Evolutionary conservation across 2,888 invertebrate genomes (phyloP).

Genomic region (Trisateles emortualis): DNA sequence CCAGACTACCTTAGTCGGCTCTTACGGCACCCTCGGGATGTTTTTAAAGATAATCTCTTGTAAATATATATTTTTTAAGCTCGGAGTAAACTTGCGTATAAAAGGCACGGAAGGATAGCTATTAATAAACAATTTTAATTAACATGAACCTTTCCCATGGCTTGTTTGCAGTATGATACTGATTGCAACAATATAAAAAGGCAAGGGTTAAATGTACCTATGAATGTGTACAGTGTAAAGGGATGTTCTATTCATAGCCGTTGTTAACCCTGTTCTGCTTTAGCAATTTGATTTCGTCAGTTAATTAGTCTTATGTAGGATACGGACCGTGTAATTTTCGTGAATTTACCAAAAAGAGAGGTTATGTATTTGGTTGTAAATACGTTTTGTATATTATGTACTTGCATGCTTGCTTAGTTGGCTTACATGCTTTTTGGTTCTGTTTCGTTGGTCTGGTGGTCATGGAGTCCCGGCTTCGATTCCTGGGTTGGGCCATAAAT

Average conservation of each 20-base stretch:
- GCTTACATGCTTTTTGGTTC: too few species aligned
- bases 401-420: too few species aligned
- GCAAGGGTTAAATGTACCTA: not conserved
- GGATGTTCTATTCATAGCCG: not conserved
- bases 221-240: not conserved
- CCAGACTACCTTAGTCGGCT: too few species aligned
- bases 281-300: not conserved
- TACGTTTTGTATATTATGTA: too few species aligned
- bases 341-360: not conserved
- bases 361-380: not conserved
- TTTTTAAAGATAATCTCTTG: too few species aligned
- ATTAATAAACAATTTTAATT: conserved; percentile 14
- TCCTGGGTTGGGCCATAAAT: too few species aligned
- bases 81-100: too few species aligned
- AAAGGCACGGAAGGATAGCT: not conserved
- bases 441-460: too few species aligned
- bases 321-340: not conserved
- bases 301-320: not conserved
- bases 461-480: too few species aligned
- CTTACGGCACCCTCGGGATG: too few species aligned
- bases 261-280: not conserved
- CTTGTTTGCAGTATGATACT: not conserved
- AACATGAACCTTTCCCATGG: not conserved
- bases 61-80: too few species aligned
- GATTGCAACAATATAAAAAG: conserved; percentile 2